Percentiles rank a stretch among this genome's conserved stretches.
Conservation (phyloP, 2,113 vertebrate genomes). For the Nyctibius bracteatus region DNA sequence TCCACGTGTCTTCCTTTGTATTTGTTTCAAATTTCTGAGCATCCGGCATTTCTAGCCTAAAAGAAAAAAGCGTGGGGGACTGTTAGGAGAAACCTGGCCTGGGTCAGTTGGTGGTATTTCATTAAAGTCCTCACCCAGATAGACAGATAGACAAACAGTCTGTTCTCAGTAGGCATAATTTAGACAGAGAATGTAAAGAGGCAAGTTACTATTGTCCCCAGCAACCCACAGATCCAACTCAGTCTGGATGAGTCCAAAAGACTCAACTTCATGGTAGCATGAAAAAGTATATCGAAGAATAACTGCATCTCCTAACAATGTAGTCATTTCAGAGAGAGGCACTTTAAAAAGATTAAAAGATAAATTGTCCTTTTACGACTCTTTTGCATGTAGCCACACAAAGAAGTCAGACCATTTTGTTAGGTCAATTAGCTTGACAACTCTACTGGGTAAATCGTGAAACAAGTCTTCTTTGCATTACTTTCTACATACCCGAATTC, state of each 20-base stretch:
- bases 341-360: background rate
- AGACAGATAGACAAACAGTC: background rate
- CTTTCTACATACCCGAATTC: background rate
- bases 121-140: background rate
- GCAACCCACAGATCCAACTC: background rate
- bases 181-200: background rate
- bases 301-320: background rate
- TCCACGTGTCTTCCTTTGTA: background rate
- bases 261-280: background rate
- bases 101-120: background rate
- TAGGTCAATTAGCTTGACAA: background rate
- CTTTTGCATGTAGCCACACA: background rate
- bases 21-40: background rate
- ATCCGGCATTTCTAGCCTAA: background rate
- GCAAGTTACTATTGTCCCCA: background rate
- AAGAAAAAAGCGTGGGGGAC: fast-evolving
- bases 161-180: background rate
- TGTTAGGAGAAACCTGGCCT: background rate
- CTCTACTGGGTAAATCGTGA: background rate
- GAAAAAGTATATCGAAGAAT: background rate
- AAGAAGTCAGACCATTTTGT: background rate
- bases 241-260: background rate
- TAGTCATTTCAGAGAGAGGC: background rate
- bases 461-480: background rate
- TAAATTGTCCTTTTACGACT: background rate